Conservation (phyloP, 2,797 vertebrate species). For the Sus cebifrons region DNA sequence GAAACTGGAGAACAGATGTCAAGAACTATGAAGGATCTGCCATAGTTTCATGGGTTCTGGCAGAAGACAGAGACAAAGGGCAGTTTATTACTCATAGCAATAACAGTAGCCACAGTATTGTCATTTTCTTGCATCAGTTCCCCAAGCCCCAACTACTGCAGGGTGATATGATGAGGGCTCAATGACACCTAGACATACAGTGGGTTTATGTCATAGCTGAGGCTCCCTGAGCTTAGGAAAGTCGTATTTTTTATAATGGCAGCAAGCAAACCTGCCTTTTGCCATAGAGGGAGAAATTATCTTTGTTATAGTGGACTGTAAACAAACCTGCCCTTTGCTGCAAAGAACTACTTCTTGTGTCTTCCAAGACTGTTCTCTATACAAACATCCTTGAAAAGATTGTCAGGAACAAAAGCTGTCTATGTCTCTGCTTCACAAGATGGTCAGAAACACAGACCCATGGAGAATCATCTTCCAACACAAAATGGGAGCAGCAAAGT, state of each 20-base stretch:
- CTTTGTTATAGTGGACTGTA: conserved; percentile 1
- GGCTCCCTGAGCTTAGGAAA: neutral
- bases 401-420: neutral
- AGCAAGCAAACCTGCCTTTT: conserved; percentile 22
- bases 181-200: neutral
- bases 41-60: neutral
- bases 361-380: neutral
- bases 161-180: neutral
- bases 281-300: neutral
- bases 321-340: conserved; percentile 5
- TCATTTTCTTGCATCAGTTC: neutral
- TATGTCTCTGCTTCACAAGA: neutral
- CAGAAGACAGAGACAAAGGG: neutral
- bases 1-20: neutral
- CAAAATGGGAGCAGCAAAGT: neutral
- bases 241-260: neutral
- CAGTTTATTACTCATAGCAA: neutral
- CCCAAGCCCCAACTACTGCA: neutral
- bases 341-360: neutral
- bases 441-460: fast-evolving
- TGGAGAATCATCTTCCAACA: neutral
- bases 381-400: neutral
- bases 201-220: neutral
- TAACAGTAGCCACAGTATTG: neutral
- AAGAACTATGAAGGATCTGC: neutral